Evolutionary conservation across 1,140 invertebrate genomes (phyloP).

Genomic region (Pseudomyrmex gracilis): DNA sequence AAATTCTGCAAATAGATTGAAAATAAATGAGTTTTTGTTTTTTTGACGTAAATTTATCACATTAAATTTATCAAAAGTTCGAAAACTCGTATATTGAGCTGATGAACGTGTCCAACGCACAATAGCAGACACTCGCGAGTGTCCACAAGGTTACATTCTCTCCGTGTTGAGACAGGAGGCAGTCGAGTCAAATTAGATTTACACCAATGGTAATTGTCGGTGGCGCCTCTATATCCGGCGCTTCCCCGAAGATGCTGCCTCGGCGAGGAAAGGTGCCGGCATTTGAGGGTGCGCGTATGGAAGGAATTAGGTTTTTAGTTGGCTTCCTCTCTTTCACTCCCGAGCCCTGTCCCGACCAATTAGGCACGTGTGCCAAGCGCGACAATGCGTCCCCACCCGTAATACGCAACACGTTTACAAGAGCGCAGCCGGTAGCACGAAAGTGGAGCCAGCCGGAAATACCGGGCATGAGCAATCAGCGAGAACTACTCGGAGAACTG

Average conservation of each 20-base stretch:
- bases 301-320: constrained; percentile 85
- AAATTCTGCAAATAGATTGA: not conserved
- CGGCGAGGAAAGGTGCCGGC: constrained; percentile 43
- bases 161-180: constrained; percentile 69
- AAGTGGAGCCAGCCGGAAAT: constrained; percentile 64
- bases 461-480: constrained; percentile 57
- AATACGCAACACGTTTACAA: constrained; percentile 80
- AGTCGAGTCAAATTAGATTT: constrained; percentile 82
- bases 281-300: constrained; percentile 77
- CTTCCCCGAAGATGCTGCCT: constrained; percentile 82
- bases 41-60: no score
- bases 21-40: no score
- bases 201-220: constrained; percentile 82
- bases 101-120: constrained; percentile 22
- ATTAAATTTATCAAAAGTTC: not conserved
- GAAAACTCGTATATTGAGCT: constrained; percentile 43
- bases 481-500: constrained; percentile 1
- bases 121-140: constrained; percentile 58
- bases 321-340: constrained; percentile 68
- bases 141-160: constrained; percentile 20
- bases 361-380: constrained; percentile 80
- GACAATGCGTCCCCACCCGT: constrained; percentile 80
- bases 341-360: constrained; percentile 80
- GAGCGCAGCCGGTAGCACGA: constrained; percentile 58
- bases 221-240: constrained; percentile 86